phyloP scores from a whole-genome alignment of 23 tunicate genomes.

The Diplosoma virens region DNA sequence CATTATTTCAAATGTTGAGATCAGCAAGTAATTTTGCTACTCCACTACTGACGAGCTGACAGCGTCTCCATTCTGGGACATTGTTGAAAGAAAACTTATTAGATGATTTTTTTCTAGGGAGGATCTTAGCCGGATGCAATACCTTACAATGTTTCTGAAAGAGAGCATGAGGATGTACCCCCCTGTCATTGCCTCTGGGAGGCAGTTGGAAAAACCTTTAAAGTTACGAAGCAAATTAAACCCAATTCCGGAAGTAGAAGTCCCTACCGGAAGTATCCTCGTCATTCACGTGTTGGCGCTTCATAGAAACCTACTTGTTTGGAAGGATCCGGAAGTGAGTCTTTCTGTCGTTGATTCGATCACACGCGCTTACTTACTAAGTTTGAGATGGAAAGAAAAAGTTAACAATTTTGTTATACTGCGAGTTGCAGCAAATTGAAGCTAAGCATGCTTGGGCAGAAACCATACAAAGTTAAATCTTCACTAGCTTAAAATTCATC shows the following conservation, averaged over 20 bases:
- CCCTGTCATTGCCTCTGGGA: slow-evolving; percentile 37
- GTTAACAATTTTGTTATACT: too few relatives aligned
- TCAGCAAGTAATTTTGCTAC: too few relatives aligned
- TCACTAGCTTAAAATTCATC: too few relatives aligned
- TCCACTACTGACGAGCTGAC: too few relatives aligned
- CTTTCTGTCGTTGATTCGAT: neutral
- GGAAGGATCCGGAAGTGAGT: slow-evolving; percentile 38
- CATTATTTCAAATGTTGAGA: too few relatives aligned
- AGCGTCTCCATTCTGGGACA: too few relatives aligned
- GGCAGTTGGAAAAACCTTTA: slow-evolving; percentile 26
- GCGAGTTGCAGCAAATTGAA: too few relatives aligned
- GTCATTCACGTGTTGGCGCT: slow-evolving; percentile 7
- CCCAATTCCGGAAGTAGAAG: neutral
- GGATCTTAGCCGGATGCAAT: slow-evolving; percentile 46
- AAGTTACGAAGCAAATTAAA: slow-evolving; percentile 2
- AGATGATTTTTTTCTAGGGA: slow-evolving; percentile 32
- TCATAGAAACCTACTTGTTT: slow-evolving; percentile 27
- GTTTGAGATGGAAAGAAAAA: too few relatives aligned
- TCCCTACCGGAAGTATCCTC: slow-evolving; percentile 20
- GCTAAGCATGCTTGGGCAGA: too few relatives aligned
- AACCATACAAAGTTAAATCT: too few relatives aligned
- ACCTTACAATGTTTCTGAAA: slow-evolving; percentile 61
- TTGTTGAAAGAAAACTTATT: too few relatives aligned
- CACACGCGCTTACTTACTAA: too few relatives aligned
- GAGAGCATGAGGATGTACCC: slow-evolving; percentile 76